Percentiles rank a stretch among this genome's conserved stretches.
These are phyloP conservation scores for Phocoena phocoena DNA, from an alignment of 2,113 vertebrate genomes.

Conservation along the genomic window DNA sequence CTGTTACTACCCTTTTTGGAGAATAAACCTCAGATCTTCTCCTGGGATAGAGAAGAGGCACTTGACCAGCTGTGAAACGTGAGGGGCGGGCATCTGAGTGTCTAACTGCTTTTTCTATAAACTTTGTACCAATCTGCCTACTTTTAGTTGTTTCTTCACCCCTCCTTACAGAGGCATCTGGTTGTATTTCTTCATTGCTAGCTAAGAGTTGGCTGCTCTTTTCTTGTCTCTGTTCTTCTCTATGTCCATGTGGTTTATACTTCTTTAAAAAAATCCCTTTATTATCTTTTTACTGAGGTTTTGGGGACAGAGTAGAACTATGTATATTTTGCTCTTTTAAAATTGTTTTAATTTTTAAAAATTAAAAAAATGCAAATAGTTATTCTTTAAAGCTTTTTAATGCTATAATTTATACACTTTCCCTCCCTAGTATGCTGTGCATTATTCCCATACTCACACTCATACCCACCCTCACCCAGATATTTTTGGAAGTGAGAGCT, in stretches of 20 bases:
- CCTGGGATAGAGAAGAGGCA: neutral
- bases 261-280: neutral
- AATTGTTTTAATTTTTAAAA: neutral
- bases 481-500: neutral
- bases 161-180: neutral
- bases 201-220: neutral
- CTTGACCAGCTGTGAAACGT: neutral
- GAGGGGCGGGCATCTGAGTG: neutral
- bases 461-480: neutral
- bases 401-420: neutral
- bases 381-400: neutral
- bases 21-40: neutral
- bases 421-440: neutral
- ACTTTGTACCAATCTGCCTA: neutral
- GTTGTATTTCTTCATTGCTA: neutral
- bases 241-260: conserved; percentile 2
- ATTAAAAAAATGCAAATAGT: neutral
- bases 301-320: neutral
- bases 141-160: neutral
- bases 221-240: neutral
- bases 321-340: neutral
- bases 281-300: neutral
- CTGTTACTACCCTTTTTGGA: neutral
- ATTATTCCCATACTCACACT: neutral
- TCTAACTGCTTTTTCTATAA: neutral